Evolutionary conservation across 2,888 invertebrate species (phyloP).

Genomic region (Anagyrus pseudococci): DNA sequence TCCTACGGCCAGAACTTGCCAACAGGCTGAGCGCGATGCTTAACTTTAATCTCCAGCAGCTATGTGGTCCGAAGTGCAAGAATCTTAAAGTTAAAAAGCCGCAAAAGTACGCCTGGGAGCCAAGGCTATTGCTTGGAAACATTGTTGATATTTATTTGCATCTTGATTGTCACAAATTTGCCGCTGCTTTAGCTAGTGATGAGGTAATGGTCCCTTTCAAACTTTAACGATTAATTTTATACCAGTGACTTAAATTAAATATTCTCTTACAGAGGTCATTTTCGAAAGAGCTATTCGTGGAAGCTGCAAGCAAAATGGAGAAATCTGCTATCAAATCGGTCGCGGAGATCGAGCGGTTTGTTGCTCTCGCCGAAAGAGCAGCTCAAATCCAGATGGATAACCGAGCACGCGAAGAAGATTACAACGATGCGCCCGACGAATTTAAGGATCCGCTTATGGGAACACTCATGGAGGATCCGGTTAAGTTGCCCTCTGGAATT

Average conservation of each 20-base stretch:
- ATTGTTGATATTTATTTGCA: conserved; percentile 97
- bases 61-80: conserved; percentile 96
- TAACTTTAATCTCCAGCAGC: conserved; percentile 95
- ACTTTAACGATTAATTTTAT: neutral
- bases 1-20: conserved; percentile 90
- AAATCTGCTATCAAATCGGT: conserved; percentile 84
- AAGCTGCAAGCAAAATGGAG: conserved; percentile 84
- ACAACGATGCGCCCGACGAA: conserved; percentile 95
- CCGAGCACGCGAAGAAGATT: conserved; percentile 88
- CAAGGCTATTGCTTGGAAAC: conserved; percentile 86
- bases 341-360: conserved; percentile 86
- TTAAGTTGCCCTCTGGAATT: conserved; percentile 84
- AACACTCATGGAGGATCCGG: conserved; percentile 96
- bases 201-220: conserved; percentile 70
- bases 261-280: conserved; percentile 80
- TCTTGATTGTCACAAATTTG: conserved; percentile 90
- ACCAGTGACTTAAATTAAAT: neutral
- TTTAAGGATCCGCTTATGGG: conserved; percentile 98
- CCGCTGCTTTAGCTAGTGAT: conserved; percentile 91
- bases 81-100: conserved; percentile 91
- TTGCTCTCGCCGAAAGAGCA: conserved; percentile 77
- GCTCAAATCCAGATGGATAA: conserved; percentile 80
- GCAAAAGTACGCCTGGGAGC: conserved; percentile 97
- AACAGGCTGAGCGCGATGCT: conserved; percentile 96
- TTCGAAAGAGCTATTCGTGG: conserved; percentile 89